Base-by-base conservation (phyloP, 2,888 invertebrate genomes). In the Pocota personata region DNA sequence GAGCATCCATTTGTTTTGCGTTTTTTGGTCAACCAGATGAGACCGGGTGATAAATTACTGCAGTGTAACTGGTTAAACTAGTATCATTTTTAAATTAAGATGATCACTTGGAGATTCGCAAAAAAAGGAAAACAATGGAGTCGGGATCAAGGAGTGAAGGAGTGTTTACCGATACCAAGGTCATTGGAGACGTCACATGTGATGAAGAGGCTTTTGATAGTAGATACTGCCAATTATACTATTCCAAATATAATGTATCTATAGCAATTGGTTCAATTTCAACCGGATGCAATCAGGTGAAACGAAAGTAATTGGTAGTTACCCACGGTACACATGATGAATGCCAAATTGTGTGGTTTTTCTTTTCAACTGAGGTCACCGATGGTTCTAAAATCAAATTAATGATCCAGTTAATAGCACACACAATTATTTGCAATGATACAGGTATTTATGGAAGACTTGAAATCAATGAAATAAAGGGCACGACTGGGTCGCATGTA, bases 21-120 rank as follows among this genome's bases (percentile, higher is more conserved):
- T 16, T 30, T 16, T 4, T 30, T 46, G 2, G 6, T 1, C 32
- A 16, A 32, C 12, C 12, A 57, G 19, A 35, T 40, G 7, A 21
- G 37, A 24, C 14, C n/a, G 14, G 24, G 27, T 7, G 10, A 40
- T 40, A 27, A 40, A 10, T 8, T 6, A n/a, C 2, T 32, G 24
- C 10, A n/a, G 10, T 12, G 8, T 14, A 14, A 67, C 66, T 52
- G 66, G 66, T 67, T 50, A 27, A 52, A 67, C 50, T 24, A 10
- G 50, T 37, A 37, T 37, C 12, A 16, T 12, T 27, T 64, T 4
- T 1, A 24, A 12, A 24, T 48, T n/a, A 4, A 0, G 1, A 48
- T 12, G 19, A 16, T 48, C 48, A 12, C 2, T 48, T 12, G 5
- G 12, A 24, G 12, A 32, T 30, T 4, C 2, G 16, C 14, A 16